Evolutionary conservation across 1,140 invertebrate genomes (phyloP).

Genomic region (Aricia agestis): DNA sequence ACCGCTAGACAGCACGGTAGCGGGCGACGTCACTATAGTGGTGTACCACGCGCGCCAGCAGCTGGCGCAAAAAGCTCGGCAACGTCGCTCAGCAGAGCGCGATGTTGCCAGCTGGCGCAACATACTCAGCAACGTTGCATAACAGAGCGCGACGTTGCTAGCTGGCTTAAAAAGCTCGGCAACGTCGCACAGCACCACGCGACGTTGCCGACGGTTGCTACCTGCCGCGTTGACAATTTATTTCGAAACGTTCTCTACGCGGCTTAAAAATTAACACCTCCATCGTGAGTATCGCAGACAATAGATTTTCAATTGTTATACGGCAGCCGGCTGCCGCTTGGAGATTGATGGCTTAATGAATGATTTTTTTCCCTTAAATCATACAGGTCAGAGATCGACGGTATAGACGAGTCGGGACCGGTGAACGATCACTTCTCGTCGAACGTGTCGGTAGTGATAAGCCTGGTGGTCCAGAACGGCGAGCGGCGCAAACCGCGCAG

Average conservation of each 20-base stretch:
- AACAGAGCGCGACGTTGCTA: no score
- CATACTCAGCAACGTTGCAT: no score
- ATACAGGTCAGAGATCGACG: constrained; percentile 86
- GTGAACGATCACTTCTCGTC: constrained; percentile 89
- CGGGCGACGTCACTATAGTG: constrained; percentile 89
- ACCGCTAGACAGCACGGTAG: constrained; percentile 76
- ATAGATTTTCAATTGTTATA: no score
- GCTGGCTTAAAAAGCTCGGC: background rate
- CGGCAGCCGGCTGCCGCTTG: no score
- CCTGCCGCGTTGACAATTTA: no score
- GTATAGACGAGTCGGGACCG: constrained; percentile 85
- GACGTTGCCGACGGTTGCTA: background rate
- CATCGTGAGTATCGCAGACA: no score
- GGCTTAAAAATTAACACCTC: no score
- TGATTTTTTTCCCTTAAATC: no score
- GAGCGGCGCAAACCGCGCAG: constrained; percentile 79
- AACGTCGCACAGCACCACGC: background rate
- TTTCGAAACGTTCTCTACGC: no score
- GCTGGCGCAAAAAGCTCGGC: constrained; percentile 64
- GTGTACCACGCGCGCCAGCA: constrained; percentile 92
- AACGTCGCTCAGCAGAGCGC: no score
- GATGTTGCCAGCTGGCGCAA: no score
- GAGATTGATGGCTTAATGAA: no score
- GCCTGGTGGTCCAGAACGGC: constrained; percentile 83
- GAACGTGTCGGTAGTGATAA: constrained; percentile 83